Conservation (phyloP, 2,888 invertebrate species). For the Euplexia lucipara region DNA sequence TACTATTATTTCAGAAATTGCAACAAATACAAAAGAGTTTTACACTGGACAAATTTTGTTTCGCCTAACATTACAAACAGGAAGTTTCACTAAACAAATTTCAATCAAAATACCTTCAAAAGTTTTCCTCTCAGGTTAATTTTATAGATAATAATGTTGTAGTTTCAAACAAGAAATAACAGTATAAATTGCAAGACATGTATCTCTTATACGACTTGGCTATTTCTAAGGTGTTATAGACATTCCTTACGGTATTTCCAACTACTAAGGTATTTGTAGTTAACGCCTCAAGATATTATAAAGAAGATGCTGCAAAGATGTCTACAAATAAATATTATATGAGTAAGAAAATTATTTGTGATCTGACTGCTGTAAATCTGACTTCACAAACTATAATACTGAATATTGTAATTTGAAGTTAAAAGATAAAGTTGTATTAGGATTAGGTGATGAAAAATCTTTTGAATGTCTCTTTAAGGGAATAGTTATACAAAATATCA, state of each 20-base stretch:
- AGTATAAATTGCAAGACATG: slow-evolving; percentile 26
- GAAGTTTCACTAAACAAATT: too few relatives aligned
- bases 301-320: slow-evolving; percentile 29
- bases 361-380: slow-evolving; percentile 5
- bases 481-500: slow-evolving; percentile 9
- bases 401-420: background rate
- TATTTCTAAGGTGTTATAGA: slow-evolving; percentile 27
- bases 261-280: slow-evolving; percentile 15
- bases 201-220: slow-evolving; percentile 21
- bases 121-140: background rate
- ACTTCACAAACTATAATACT: background rate
- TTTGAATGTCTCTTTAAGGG: too few relatives aligned
- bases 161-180: slow-evolving; percentile 32
- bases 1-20: background rate
- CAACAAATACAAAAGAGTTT: background rate
- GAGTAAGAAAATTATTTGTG: slow-evolving; percentile 15
- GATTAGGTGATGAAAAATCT: too few relatives aligned
- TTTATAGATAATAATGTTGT: slow-evolving; percentile 9
- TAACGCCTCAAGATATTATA: slow-evolving; percentile 32
- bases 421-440: too few relatives aligned
- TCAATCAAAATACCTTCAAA: slow-evolving; percentile 4
- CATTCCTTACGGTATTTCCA: slow-evolving; percentile 47
- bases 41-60: background rate
- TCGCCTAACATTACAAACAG: too few relatives aligned
- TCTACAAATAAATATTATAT: slow-evolving; percentile 29